phyloP scores from a whole-genome alignment of 92 coral and sea anemone species.

The Nematostella vectensis region DNA sequence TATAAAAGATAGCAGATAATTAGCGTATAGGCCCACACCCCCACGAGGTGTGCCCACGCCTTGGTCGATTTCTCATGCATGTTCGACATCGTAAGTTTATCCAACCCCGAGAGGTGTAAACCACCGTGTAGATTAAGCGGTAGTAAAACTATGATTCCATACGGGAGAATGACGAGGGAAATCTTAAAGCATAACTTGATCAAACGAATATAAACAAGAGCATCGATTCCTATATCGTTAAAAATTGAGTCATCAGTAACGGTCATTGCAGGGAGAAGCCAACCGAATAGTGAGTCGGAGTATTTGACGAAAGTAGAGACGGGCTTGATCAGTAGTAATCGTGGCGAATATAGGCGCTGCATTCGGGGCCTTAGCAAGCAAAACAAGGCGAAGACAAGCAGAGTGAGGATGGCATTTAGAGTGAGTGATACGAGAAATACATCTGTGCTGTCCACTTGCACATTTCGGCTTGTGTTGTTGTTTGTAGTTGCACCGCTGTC shows the following conservation, averaged over 20 bases:
- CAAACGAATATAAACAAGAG: constrained; percentile 74
- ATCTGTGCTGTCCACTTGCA: constrained; percentile 57
- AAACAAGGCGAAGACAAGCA: constrained; percentile 49
- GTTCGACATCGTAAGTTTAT: constrained; percentile 68
- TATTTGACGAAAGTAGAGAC: constrained; percentile 68
- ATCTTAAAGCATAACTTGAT: constrained; percentile 63
- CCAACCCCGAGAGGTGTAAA: constrained; percentile 30
- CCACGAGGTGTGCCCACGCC: constrained; percentile 90
- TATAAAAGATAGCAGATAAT: constrained; percentile 72
- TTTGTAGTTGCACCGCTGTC: too few relatives aligned
- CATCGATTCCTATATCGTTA: constrained; percentile 81
- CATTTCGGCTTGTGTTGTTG: too few relatives aligned
- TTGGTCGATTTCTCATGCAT: constrained; percentile 34
- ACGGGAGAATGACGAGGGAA: constrained; percentile 71
- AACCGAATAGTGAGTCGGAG: constrained; percentile 72
- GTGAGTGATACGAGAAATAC: constrained; percentile 59
- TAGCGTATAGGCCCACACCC: constrained; percentile 74
- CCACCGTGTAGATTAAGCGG: constrained; percentile 81
- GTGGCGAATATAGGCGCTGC: constrained; percentile 78
- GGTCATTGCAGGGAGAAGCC: constrained; percentile 86
- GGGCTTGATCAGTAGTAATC: constrained; percentile 65
- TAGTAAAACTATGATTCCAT: constrained; percentile 69
- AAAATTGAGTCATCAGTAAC: constrained; percentile 77
- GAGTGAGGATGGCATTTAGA: constrained; percentile 52
- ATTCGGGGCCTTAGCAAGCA: constrained; percentile 66